phyloP scores from a whole-genome alignment of 2,888 invertebrate genomes.

The Clunio marinus region DNA sequence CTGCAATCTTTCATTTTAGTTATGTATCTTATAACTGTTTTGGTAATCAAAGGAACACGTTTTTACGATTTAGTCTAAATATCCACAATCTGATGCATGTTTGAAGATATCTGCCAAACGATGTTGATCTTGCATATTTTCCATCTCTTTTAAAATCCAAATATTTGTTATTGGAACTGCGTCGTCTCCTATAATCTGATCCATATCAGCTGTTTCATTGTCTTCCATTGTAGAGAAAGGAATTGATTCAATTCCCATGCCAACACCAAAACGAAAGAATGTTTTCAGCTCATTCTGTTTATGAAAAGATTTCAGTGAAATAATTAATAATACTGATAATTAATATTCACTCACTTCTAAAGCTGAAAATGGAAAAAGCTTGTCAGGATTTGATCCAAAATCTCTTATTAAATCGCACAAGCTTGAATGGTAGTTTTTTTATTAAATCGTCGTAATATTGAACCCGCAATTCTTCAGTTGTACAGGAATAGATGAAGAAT shows the following conservation, averaged over 20 bases:
- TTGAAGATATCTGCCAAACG: slow-evolving; percentile 62
- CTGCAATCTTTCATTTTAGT: too few relatives aligned
- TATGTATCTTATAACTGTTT: too few relatives aligned
- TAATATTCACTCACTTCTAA: slow-evolving; percentile 41
- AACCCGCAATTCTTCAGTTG: slow-evolving; percentile 56
- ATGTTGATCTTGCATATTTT: slow-evolving; percentile 56
- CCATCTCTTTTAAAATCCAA: slow-evolving; percentile 61
- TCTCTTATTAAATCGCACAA: slow-evolving; percentile 55
- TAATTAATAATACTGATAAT: too few relatives aligned
- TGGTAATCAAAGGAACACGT: too few relatives aligned
- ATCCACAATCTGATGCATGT: slow-evolving; percentile 61
- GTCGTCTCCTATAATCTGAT: slow-evolving; percentile 54
- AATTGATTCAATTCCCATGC: slow-evolving; percentile 56
- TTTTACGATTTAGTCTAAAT: slow-evolving; percentile 48
- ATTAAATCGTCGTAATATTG: slow-evolving; percentile 55
- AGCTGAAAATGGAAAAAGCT: slow-evolving; percentile 51
- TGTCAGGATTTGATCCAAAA: slow-evolving; percentile 59
- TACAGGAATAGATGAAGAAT: slow-evolving; percentile 62
- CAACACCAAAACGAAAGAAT: slow-evolving; percentile 53
- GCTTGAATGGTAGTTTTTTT: slow-evolving; percentile 57
- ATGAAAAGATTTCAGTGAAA: too few relatives aligned
- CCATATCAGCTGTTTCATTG: slow-evolving; percentile 55
- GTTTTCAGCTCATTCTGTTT: slow-evolving; percentile 51
- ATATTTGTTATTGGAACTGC: slow-evolving; percentile 59
- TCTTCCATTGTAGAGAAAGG: slow-evolving; percentile 55